Evolutionary conservation across 1,140 invertebrate genomes (phyloP).

Genomic region (Orchesella cincta): DNA sequence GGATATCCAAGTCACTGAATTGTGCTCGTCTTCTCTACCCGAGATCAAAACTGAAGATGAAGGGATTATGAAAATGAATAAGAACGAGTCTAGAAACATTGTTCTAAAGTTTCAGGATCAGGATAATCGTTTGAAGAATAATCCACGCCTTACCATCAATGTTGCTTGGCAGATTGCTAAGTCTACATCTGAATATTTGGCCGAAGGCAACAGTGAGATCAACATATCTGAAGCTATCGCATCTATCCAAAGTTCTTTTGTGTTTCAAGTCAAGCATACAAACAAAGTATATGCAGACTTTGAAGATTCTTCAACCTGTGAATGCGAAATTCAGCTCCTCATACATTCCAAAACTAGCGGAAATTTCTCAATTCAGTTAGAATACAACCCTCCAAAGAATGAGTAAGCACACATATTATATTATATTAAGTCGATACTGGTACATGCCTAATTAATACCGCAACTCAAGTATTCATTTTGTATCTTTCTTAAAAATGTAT

Average conservation of each 20-base stretch:
- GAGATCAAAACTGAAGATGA: background rate
- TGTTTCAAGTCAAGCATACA: constrained; percentile 38
- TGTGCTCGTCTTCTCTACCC: background rate
- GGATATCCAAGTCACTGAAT: background rate
- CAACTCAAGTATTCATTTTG: background rate
- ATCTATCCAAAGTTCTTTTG: background rate
- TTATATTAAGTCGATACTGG: background rate
- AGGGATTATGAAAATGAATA: background rate
- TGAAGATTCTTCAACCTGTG: constrained; percentile 13
- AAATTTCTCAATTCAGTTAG: constrained; percentile 5
- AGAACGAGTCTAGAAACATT: constrained; percentile 23
- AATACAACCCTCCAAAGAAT: constrained; percentile 2
- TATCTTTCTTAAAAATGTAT: background rate
- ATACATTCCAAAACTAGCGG: constrained; percentile 15
- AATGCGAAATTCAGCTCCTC: background rate
- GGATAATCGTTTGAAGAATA: background rate
- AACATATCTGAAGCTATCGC: background rate
- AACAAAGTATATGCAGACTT: constrained; percentile 24
- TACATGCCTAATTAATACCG: background rate
- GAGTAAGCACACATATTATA: background rate
- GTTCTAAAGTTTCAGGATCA: background rate
- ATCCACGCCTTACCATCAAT: background rate
- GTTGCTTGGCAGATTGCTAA: background rate
- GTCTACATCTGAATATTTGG: background rate
- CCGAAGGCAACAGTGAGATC: background rate